Percentiles rank a stretch among this genome's conserved stretches.
phyloP scores from a whole-genome alignment of 2,797 vertebrate species.

The Picus viridis region DNA sequence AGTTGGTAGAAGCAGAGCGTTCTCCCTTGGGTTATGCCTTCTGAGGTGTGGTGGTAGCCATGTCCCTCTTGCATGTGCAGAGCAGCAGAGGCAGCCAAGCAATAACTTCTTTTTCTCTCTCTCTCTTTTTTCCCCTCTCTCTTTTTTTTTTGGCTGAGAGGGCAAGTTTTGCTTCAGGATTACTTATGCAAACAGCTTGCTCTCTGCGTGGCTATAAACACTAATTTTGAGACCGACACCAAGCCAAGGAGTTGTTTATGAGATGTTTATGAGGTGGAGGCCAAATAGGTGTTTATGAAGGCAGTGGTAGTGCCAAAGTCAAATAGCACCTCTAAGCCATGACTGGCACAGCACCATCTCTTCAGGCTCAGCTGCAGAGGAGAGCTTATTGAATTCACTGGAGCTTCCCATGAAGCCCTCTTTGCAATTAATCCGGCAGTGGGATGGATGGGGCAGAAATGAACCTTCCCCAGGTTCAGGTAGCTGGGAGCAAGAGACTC shows the following conservation, averaged over 20 bases:
- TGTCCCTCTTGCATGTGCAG: background rate
- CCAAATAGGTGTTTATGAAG: slow-evolving; percentile 74
- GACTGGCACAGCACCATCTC: slow-evolving; percentile 51
- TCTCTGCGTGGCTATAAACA: slow-evolving; percentile 72
- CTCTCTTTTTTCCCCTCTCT: no score
- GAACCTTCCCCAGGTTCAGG: background rate
- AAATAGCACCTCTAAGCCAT: slow-evolving; percentile 29
- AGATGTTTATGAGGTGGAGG: slow-evolving; percentile 66
- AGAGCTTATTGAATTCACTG: slow-evolving; percentile 19
- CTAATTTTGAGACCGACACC: slow-evolving; percentile 75
- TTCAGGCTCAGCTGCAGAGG: slow-evolving; percentile 33
- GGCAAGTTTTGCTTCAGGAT: slow-evolving; percentile 35
- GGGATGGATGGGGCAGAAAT: background rate
- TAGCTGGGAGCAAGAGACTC: background rate
- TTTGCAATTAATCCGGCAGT: background rate
- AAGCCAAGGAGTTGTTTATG: slow-evolving; percentile 75
- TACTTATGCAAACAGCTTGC: slow-evolving; percentile 52
- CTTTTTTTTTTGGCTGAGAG: background rate
- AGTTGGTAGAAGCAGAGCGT: background rate
- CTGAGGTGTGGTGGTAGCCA: background rate
- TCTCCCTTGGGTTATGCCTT: background rate
- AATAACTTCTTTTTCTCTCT: background rate
- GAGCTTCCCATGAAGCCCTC: background rate
- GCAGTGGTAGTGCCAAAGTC: slow-evolving; percentile 41
- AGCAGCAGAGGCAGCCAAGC: background rate